These are phyloP conservation scores for Bujurquina vittata DNA, from an alignment of 2,113 vertebrate species.

Conservation along the genomic window DNA sequence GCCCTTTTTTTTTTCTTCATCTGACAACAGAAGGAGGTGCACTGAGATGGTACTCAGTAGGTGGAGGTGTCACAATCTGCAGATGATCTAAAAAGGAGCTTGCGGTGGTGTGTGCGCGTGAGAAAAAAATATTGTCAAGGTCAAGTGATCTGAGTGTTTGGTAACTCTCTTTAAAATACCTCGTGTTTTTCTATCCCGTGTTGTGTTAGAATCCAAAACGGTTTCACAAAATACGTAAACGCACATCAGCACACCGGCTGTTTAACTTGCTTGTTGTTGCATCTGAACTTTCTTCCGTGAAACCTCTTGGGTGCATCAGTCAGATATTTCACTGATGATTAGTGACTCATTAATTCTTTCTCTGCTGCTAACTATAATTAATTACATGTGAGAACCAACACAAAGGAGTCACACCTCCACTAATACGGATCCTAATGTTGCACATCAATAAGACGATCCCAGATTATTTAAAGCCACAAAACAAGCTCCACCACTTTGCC, in stretches of 20 bases:
- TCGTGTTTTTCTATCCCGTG: background rate
- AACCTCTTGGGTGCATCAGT: too few relatives aligned
- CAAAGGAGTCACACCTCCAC: background rate
- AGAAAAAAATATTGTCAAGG: background rate
- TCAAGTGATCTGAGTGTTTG: background rate
- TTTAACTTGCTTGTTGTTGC: too few relatives aligned
- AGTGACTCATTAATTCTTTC: background rate
- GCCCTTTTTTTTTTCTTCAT: background rate
- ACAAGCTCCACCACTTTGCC: background rate
- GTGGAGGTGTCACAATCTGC: background rate
- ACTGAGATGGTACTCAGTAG: background rate
- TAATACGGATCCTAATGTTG: background rate
- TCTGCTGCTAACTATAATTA: background rate
- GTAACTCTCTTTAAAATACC: background rate
- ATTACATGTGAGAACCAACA: background rate
- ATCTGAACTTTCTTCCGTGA: too few relatives aligned
- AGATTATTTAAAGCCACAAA: background rate
- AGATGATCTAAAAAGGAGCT: background rate
- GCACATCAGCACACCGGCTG: too few relatives aligned
- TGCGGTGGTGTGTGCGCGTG: background rate
- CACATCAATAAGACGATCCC: accelerated
- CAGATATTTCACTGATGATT: background rate
- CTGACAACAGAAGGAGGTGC: background rate
- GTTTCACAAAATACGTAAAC: too few relatives aligned
- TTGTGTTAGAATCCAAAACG: background rate